Conservation (phyloP, 2,113 vertebrate genomes). For the Protobothrops mucrosquamatus region DNA sequence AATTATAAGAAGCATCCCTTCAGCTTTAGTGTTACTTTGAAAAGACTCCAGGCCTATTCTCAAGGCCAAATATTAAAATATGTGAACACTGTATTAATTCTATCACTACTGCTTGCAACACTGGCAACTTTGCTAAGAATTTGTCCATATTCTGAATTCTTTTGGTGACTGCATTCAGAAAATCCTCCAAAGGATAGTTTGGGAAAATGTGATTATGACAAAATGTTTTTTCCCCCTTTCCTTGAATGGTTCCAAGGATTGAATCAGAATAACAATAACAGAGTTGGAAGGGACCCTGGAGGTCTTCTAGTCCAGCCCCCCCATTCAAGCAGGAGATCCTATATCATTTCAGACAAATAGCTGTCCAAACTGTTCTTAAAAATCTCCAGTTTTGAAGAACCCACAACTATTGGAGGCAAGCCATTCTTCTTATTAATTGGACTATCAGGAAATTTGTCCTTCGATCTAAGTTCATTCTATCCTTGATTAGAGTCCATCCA, state of each 20-base stretch:
- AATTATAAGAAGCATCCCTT: not conserved
- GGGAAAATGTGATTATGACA: too few relatives aligned
- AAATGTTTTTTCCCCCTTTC: not conserved
- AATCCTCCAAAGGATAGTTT: not conserved
- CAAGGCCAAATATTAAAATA: not conserved
- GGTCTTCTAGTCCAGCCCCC: not conserved
- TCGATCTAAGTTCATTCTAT: not conserved
- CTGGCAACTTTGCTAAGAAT: too few relatives aligned
- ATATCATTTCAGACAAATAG: not conserved
- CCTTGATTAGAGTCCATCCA: not conserved
- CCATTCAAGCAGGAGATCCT: too few relatives aligned
- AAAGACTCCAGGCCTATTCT: not conserved
- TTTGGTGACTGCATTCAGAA: not conserved
- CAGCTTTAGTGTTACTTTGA: not conserved
- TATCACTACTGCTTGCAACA: not conserved
- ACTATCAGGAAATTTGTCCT: not conserved
- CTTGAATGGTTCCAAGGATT: not conserved
- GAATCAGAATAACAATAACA: not conserved
- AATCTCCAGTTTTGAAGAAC: not conserved
- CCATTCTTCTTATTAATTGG: not conserved
- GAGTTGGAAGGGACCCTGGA: not conserved
- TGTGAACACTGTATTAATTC: not conserved
- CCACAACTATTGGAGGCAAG: not conserved
- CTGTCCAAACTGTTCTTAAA: not conserved
- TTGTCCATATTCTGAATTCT: not conserved